Evolutionary conservation across 2,888 invertebrate genomes (phyloP).

Genomic region (Phaonia tiefii): DNA sequence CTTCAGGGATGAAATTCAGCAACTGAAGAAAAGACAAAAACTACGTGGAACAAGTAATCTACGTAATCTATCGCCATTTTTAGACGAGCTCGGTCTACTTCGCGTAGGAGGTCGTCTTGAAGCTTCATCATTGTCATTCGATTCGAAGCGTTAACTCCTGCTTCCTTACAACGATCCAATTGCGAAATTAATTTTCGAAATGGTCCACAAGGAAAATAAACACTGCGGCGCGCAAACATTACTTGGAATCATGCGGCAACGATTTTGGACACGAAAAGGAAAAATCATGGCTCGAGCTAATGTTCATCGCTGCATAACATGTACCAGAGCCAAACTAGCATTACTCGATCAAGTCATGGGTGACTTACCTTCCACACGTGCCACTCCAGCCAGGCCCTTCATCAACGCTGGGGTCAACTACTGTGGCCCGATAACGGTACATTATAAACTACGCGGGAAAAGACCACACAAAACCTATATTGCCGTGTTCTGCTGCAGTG

Average conservation of each 20-base stretch:
- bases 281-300: too few species aligned
- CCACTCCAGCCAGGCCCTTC: neutral
- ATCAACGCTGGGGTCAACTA: neutral
- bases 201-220: neutral
- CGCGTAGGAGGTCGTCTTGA: too few species aligned
- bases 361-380: neutral
- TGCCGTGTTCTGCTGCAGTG: neutral
- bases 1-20: neutral
- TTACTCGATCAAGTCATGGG: too few species aligned
- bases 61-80: neutral
- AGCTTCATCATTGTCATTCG: too few species aligned
- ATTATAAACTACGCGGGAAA: neutral
- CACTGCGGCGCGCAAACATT: neutral
- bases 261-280: too few species aligned
- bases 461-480: neutral
- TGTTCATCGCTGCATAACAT: neutral
- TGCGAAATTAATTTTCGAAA: neutral
- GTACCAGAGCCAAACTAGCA: too few species aligned
- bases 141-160: neutral
- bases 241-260: too few species aligned
- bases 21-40: neutral
- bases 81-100: neutral
- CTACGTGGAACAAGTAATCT: neutral
- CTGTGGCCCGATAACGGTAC: neutral
- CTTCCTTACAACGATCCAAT: too few species aligned